A percentile compares a stretch with the other conserved stretches of the same genome.
Evolutionary conservation across 2,113 vertebrate species (phyloP).

Genomic region (Sorex fumeus): DNA sequence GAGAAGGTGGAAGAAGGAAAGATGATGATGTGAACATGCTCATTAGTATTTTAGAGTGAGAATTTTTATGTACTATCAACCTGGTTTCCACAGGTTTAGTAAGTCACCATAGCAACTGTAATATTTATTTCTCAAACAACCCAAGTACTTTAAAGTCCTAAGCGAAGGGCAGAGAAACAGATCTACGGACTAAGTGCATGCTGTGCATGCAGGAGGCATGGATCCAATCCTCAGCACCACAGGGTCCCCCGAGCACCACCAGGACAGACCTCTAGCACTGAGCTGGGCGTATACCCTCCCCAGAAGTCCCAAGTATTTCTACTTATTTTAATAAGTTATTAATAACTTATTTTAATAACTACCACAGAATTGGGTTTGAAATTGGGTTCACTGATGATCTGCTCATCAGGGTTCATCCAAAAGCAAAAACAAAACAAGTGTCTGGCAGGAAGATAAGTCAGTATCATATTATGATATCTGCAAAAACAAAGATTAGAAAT

Average conservation of each 20-base stretch:
- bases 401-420: conserved; percentile 59
- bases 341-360: conserved; percentile 36
- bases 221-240: too few species aligned
- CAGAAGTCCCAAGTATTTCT: too few species aligned
- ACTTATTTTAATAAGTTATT: background rate
- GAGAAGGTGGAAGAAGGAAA: background rate
- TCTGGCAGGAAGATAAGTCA: conserved; percentile 60
- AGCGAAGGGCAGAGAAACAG: background rate
- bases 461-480: conserved; percentile 56
- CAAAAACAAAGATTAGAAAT: conserved; percentile 44
- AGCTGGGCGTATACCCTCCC: too few species aligned
- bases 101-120: conserved; percentile 41
- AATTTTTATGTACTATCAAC: conserved; percentile 41
- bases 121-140: conserved; percentile 70
- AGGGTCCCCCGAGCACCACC: too few species aligned
- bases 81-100: conserved; percentile 51
- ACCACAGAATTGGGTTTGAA: conserved; percentile 36
- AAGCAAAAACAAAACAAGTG: conserved; percentile 40
- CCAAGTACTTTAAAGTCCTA: conserved; percentile 18
- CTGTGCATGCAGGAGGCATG: too few species aligned
- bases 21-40: conserved; percentile 27
- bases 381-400: conserved; percentile 34
- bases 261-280: too few species aligned
- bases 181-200: too few species aligned
- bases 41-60: conserved; percentile 56